Base-by-base conservation (phyloP, 2,797 vertebrate genomes). In the Clarias laeviceps region DNA sequence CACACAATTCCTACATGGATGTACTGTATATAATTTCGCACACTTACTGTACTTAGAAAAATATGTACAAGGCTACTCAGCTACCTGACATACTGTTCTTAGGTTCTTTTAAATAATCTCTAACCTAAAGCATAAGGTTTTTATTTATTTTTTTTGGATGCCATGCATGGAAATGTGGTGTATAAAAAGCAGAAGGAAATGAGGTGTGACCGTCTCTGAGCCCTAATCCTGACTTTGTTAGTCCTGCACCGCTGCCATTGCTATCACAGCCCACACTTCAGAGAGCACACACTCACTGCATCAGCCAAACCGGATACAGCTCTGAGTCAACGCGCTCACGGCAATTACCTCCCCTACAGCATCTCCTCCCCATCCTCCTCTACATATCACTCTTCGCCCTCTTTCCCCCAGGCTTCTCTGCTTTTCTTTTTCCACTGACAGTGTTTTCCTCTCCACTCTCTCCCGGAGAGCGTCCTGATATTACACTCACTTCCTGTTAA, bases 181-280 rank as follows among this genome's bases (percentile, higher is more conserved):
- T 66, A 66, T 65, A 74, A 87, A 73, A 74, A 40, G 61, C 77
- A 84, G 82, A 69, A n/a, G 32, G 69, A 79, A 78, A 87, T 81
- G 86, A 87, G 70, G 82, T 73, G 86, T 87, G 82, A 87, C 82
- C 69, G 20, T 50, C 78, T 74, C 82, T 61, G 27, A 76, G 76
- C 37, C 84, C 77, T 86, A 86, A 83, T 83, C 82, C 82, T 84
- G 83, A 87, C 86, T 87, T 87, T 80, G 82, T 87, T 87, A 88
- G 85, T 84, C 86, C 84, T 73, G 69, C 85, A 81, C 85, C 85
- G 34, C 64, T 90, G 86, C 80, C 84, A 87, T 91, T 91, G 82
- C 90, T 91, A 91, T 91, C 93, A 89, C 90, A 87, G 85, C 56
- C 89, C 64, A 29, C 76, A 89, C 87, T 84, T 86, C 87, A 61